These are phyloP conservation scores for Kuschelorhynchus macadamiae DNA, from an alignment of 2,888 invertebrate species.

Conservation along the genomic window DNA sequence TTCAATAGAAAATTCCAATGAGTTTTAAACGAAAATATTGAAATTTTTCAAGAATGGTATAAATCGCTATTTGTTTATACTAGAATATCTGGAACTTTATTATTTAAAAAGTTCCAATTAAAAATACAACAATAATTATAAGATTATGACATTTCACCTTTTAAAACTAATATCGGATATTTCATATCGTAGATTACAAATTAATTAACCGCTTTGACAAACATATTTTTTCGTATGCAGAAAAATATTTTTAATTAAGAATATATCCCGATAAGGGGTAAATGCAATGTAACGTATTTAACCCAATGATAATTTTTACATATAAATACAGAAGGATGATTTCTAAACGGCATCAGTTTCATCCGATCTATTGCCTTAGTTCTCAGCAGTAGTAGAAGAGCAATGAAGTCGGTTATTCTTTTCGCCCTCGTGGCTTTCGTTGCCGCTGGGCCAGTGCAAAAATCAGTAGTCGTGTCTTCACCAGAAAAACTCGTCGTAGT, in stretches of 20 bases:
- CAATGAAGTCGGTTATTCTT: slow-evolving; percentile 37
- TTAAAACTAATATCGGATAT: slow-evolving; percentile 12
- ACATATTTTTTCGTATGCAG: slow-evolving; percentile 27
- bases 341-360: slow-evolving; percentile 34
- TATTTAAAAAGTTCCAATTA: slow-evolving; percentile 3
- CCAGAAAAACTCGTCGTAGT: slow-evolving; percentile 1
- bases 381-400: slow-evolving; percentile 21
- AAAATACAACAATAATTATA: neutral
- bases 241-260: slow-evolving; percentile 16
- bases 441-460: slow-evolving; percentile 25
- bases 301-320: slow-evolving; percentile 15
- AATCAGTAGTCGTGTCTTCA: neutral
- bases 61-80: too few species aligned
- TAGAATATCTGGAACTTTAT: too few species aligned
- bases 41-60: too few species aligned
- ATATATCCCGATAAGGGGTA: slow-evolving; percentile 27
- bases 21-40: too few species aligned
- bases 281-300: neutral
- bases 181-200: slow-evolving; percentile 13
- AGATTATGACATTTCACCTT: slow-evolving; percentile 30
- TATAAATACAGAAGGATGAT: slow-evolving; percentile 30
- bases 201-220: slow-evolving; percentile 19
- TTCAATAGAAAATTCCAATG: too few species aligned
- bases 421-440: slow-evolving; percentile 36
- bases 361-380: slow-evolving; percentile 20